These are phyloP conservation scores for Spodoptera littoralis DNA, from an alignment of 2,888 invertebrate genomes.

Conservation along the genomic window DNA sequence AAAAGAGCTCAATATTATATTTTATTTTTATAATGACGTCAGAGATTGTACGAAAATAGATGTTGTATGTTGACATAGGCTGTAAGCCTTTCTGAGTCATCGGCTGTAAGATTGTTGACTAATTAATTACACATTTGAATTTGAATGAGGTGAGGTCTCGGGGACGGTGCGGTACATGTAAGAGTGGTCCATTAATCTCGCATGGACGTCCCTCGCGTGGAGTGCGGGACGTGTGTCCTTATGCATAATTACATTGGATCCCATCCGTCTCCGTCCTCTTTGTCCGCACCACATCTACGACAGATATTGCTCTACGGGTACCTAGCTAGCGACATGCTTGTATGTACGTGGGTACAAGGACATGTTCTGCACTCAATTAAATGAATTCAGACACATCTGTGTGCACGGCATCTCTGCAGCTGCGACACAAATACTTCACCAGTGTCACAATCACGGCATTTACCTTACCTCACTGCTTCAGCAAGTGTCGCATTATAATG, in stretches of 20 bases:
- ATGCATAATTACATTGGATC: conserved; percentile 67
- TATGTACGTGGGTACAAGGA: conserved; percentile 21
- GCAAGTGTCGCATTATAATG: conserved; percentile 1
- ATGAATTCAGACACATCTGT: conserved; percentile 28
- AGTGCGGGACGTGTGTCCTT: conserved; percentile 56
- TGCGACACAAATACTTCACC: neutral
- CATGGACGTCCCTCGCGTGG: conserved; percentile 32
- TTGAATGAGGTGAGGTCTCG: conserved; percentile 10
- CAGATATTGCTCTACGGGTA: conserved; percentile 12
- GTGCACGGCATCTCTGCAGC: neutral
- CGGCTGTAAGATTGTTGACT: conserved; percentile 8
- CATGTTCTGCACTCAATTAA: conserved; percentile 51
- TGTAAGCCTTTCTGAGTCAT: neutral
- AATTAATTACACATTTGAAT: conserved; percentile 22
- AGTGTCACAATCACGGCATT: neutral
- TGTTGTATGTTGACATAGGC: neutral
- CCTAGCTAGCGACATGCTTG: neutral
- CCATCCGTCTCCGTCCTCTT: conserved; percentile 56
- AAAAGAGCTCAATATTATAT: neutral
- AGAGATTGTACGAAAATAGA: neutral
- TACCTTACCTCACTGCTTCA: neutral
- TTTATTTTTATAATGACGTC: neutral
- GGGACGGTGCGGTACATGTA: conserved; percentile 32
- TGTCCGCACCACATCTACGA: conserved; percentile 41
- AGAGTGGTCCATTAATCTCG: conserved; percentile 61